Base-by-base conservation (phyloP, 2,797 vertebrate genomes). In the Leucoraja ocellata region DNA sequence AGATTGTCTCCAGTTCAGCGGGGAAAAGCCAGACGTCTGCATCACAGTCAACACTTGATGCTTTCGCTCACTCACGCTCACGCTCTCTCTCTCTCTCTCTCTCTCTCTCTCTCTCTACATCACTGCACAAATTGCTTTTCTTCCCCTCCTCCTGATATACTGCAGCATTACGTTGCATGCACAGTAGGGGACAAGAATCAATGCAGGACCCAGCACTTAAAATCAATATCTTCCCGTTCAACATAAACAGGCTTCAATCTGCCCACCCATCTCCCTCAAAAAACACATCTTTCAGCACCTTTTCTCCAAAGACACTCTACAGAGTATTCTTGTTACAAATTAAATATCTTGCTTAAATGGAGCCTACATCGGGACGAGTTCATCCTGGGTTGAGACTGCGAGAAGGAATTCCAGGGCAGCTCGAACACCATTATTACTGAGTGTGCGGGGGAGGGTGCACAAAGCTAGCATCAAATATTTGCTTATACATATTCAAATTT, bases 121-220 rank as follows among this genome's bases (percentile, higher is more conserved):
- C 90, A 92, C 90, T 92, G 90, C 90, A 76, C 90, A 92, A 76
- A 58, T 88, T 92, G 90, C 71, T 76, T 76, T 92, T 90, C 73
- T 92, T 84, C 90, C 68, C 90, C 71, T 76, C 90, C 73, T 92
- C 68, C 90, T 93, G 93, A 94, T 93, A 93, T 94, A 93, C 94
- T 94, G 94, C 94, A 94, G 94, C 94, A 93, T 93, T 83, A 94
- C 93, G 93, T 93, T 93, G 94, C 94, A 93, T 94, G 94, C 93
- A 74, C 80, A 88, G 81, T 93, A 94, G 93, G 93, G 93, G 88
- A 93, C 77, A 76, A 83, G 92, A 94, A 94, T 94, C 94, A 93
- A 93, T 90, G 68, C 93, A 88, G 93, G 93, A 88, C 81, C 25
- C 83, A 61, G 79, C 93, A 92, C 36, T 93, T 83, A 83, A 74